Base-by-base conservation (phyloP, 2,888 invertebrate genomes). In the Eupithecia abbreviata region DNA sequence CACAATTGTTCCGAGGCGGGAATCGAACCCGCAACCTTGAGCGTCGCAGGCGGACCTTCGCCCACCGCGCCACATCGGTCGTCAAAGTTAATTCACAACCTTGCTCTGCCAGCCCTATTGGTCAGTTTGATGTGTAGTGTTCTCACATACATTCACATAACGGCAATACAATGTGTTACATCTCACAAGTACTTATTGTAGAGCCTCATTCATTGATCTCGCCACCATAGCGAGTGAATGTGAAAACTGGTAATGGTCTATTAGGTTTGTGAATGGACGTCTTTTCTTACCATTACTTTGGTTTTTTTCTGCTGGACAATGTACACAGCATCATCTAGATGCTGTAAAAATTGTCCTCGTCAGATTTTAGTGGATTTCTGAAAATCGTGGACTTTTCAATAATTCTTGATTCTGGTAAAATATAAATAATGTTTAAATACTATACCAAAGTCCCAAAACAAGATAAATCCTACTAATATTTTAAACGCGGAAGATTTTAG, bases 161-260 rank as follows among this genome's bases (percentile, higher is more conserved):
- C 80, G 77, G 78, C 75, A 30, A 71, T 42, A 55, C 65, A 73
- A 77, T 74, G 81, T 80, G 82, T 78, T 73, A 80, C 72, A 79
- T 80, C 78, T 81, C 77, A 78, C 81, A 78, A 69, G 72, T 67
- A 70, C 65, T 77, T 65, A 79, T 81, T 75, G 76, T 71, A 68
- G 75, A 75, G 73, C 68, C 73, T 67, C 77, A 74, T 76, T 81
- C 78, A 80, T 80, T 76, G 77, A 58, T 76, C 77, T 65, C 45
- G 74, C 74, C 74, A 45, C 51, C 68, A 75, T 77, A 72, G 76
- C 76, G 71, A 76, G 77, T 77, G 41, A 69, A 71, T 76, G 78
- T 74, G 77, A 73, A 77, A 67, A 79, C 78, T 49, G 76, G 76
- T 74, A 74, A 70, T 72, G 55, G 65, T 55, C 70, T 74, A 74